Base-by-base conservation (phyloP, 2,888 invertebrate species). In the Neuroscelio doddi region DNA sequence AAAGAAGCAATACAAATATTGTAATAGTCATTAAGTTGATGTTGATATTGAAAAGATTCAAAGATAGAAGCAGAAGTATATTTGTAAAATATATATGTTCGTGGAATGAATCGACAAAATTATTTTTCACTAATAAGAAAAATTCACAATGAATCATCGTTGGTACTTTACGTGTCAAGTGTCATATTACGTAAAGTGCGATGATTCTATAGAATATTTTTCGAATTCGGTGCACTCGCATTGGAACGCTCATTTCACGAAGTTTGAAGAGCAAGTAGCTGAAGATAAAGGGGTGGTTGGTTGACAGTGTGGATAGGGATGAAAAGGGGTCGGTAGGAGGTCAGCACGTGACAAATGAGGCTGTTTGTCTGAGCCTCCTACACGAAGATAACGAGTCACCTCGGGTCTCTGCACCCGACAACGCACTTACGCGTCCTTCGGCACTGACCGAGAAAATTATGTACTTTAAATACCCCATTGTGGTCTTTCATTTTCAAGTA, bases 331-430 rank as follows among this genome's bases (percentile, higher is more conserved):
- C 67, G 69, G 68, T 53, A 64, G 68, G 74, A 77, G 78, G 76
- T 80, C 80, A 80, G 72, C 77, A 70, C 76, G 77, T 79, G 80
- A 80, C 79, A 80, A 80, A 80, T 72, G 80, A 80, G 75, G 72
- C 76, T 79, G 77, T 78, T 80, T 80, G 78, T 79, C 76, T 71
- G 74, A 74, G 71, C 70, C 72, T 74, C 64, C 71, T 74, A 74
- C 77, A 73, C 64, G 70, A 62, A 73, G 75, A 80, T 80, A 80
- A 80, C 78, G 80, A 80, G 79, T 72, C 69, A 69, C 71, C 75
- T 72, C 72, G 65, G 73, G 65, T 75, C 69, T 70, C 66, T 64
- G 50, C 66, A 38, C 49, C 61, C 38, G n/a, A n/a, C n/a, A 50
- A 70, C 66, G 70, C 66, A 69, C 65, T 71, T 58, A 51, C 61